Evolutionary conservation across 2,113 vertebrate species (phyloP).

Genomic region (Calidris pygmaea): DNA sequence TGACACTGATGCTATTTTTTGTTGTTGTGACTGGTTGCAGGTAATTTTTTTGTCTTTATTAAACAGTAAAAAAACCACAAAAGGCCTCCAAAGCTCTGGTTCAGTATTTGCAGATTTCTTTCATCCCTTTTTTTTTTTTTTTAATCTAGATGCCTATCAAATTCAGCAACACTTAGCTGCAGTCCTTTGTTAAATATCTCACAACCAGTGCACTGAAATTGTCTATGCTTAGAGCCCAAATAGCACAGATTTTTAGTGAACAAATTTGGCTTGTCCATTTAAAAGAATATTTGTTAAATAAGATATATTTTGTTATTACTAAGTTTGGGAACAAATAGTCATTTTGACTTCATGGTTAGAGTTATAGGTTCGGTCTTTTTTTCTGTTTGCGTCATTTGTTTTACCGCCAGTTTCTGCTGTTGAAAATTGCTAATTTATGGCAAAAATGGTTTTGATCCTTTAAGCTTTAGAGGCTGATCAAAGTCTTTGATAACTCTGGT

Average conservation of each 20-base stretch:
- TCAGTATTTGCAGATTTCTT: constrained; percentile 52
- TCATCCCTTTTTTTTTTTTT: background rate
- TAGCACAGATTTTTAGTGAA: background rate
- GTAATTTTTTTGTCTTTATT: constrained; percentile 31
- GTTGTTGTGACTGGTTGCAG: background rate
- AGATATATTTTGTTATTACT: background rate
- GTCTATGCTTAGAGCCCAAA: background rate
- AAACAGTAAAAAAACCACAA: background rate
- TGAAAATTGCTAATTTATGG: background rate
- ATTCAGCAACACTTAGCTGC: constrained; percentile 36
- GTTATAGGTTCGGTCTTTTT: background rate
- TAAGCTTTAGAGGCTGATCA: background rate
- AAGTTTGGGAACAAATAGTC: background rate
- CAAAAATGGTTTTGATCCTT: background rate
- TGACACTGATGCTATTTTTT: constrained; percentile 26
- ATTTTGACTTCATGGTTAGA: background rate
- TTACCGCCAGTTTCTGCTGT: background rate
- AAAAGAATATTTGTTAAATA: background rate
- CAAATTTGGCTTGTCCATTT: background rate
- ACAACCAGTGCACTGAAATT: background rate
- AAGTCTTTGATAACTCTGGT: background rate
- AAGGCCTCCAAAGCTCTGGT: constrained; percentile 16
- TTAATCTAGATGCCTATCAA: constrained; percentile 40
- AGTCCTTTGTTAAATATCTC: constrained; percentile 52
- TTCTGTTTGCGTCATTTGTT: background rate